Conservation (phyloP, 2,888 invertebrate species). For the Zeuzera pyrina region DNA sequence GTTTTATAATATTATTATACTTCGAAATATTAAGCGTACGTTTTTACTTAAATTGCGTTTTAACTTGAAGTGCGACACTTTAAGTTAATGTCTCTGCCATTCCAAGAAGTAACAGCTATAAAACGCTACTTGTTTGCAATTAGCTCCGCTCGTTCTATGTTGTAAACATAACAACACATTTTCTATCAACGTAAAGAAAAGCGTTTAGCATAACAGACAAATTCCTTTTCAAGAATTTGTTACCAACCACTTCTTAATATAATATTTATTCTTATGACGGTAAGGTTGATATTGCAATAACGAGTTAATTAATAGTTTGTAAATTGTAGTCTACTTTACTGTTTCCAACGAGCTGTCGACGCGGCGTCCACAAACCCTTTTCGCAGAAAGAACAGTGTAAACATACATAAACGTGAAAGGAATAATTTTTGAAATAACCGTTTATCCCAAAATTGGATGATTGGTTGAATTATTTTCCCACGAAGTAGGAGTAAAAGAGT, state of each 20-base stretch:
- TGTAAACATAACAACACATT: too few relatives aligned
- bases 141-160: too few relatives aligned
- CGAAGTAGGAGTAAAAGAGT: too few relatives aligned
- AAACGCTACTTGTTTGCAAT: too few relatives aligned
- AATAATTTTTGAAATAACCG: constrained; percentile 33
- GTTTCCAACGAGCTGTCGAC: constrained; percentile 23
- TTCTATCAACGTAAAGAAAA: too few relatives aligned
- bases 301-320: not conserved
- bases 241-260: not conserved
- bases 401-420: constrained; percentile 42
- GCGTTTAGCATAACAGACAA: too few relatives aligned
- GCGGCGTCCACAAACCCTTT: constrained; percentile 28
- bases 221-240: not conserved
- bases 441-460: constrained; percentile 50
- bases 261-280: not conserved
- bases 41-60: too few relatives aligned
- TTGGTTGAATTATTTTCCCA: constrained; percentile 40
- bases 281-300: not conserved
- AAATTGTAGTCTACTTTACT: constrained; percentile 9
- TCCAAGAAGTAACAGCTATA: too few relatives aligned
- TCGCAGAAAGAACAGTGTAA: constrained; percentile 35
- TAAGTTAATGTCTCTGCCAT: too few relatives aligned
- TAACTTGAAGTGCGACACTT: too few relatives aligned
- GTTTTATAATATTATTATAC: too few relatives aligned
- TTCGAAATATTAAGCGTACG: too few relatives aligned